Conservation (phyloP, 1,140 invertebrate species). For the Listronotus bonariensis region DNA sequence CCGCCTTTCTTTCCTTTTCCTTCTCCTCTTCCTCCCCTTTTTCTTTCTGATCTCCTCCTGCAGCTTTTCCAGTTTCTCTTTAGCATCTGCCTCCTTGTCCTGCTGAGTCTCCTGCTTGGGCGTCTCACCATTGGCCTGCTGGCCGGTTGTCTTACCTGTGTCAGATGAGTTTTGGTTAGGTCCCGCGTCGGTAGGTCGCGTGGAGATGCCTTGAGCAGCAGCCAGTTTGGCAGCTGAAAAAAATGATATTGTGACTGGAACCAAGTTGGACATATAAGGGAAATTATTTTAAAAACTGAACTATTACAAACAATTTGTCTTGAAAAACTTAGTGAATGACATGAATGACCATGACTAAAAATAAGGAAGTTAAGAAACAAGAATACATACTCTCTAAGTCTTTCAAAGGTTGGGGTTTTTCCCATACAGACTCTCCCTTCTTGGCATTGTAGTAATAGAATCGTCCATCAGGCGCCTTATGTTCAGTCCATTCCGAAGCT, state of each 20-base stretch:
- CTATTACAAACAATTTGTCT: too few species aligned
- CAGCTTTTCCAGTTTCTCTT: conserved; percentile 55
- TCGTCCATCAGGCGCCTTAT: conserved; percentile 90
- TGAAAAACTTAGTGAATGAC: too few species aligned
- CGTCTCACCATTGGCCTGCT: conserved; percentile 39
- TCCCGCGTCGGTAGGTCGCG: conserved; percentile 54
- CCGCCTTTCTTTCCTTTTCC: conserved; percentile 62
- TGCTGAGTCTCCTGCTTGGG: conserved; percentile 46
- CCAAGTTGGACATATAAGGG: too few species aligned
- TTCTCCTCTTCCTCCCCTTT: conserved; percentile 60
- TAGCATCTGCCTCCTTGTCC: conserved; percentile 54
- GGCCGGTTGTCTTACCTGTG: conserved; percentile 48
- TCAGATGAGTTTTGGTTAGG: conserved; percentile 48
- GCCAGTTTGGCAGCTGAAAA: conserved; percentile 68
- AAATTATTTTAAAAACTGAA: too few species aligned
- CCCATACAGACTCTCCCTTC: conserved; percentile 91
- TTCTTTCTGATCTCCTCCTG: conserved; percentile 57
- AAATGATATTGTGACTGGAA: conserved; percentile 1
- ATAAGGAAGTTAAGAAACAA: too few species aligned
- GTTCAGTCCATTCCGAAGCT: conserved; percentile 93
- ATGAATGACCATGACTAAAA: too few species aligned
- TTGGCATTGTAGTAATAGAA: conserved; percentile 92
- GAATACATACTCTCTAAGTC: conserved; percentile 82
- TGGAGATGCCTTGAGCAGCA: conserved; percentile 66
- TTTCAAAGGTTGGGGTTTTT: conserved; percentile 88